phyloP scores from a whole-genome alignment of 2,797 vertebrate species.

The Xenopus petersii region DNA sequence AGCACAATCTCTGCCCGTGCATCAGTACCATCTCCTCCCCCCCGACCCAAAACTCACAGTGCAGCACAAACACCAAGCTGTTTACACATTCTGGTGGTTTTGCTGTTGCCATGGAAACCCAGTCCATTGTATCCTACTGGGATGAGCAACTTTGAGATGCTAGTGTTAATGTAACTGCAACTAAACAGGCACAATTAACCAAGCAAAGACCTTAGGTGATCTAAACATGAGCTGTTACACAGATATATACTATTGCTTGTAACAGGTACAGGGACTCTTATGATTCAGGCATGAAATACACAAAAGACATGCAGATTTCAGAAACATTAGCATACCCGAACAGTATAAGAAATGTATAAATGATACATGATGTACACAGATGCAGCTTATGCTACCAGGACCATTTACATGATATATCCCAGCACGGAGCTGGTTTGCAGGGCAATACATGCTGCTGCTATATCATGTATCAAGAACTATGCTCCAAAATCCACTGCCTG shows the following conservation, averaged over 20 bases:
- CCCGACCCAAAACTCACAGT: slow-evolving; percentile 27
- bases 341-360: not conserved
- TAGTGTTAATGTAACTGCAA: slow-evolving; percentile 41
- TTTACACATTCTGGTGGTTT: slow-evolving; percentile 53
- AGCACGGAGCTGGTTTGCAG: too few species aligned
- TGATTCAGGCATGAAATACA: not conserved
- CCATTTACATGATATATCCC: too few species aligned
- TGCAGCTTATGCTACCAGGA: too few species aligned
- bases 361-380: too few species aligned
- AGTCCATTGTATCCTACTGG: slow-evolving; percentile 49
- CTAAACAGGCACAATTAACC: not conserved
- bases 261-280: too few species aligned
- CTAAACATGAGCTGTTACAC: not conserved
- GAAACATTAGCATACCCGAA: not conserved
- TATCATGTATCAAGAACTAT: too few species aligned
- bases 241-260: not conserved
- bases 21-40: slow-evolving; percentile 18
- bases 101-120: slow-evolving; percentile 56
- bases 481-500: too few species aligned
- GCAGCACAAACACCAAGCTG: slow-evolving; percentile 44
- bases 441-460: too few species aligned
- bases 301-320: not conserved
- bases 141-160: slow-evolving; percentile 48
- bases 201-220: not conserved
- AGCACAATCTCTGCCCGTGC: not conserved